phyloP scores from a whole-genome alignment of 2,797 vertebrate genomes.

The Propithecus perrieri region DNA sequence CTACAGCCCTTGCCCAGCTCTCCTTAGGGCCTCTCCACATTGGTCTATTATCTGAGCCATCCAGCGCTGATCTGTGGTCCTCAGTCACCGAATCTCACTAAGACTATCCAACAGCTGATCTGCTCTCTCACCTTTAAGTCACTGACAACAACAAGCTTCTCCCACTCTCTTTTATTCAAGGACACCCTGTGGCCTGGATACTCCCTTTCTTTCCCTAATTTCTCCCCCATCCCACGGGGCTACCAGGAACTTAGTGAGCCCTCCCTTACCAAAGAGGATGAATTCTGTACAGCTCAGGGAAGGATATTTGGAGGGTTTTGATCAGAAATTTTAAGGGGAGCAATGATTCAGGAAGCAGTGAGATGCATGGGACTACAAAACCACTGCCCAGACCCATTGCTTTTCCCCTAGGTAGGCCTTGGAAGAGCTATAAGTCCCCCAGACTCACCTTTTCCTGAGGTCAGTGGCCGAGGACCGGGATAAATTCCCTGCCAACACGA shows the following conservation, averaged over 20 bases:
- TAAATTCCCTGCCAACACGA: constrained; percentile 68
- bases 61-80: background rate
- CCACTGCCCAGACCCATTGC: background rate
- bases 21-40: background rate
- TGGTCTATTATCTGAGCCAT: background rate
- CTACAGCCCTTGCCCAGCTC: background rate
- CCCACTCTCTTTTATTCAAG: background rate
- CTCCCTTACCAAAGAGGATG: background rate
- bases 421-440: background rate
- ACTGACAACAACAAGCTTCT: background rate
- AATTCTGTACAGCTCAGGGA: background rate
- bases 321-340: background rate
- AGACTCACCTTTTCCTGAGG: constrained; percentile 70
- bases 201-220: background rate
- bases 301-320: background rate
- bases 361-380: background rate
- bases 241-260: background rate
- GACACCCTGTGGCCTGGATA: background rate
- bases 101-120: background rate
- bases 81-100: background rate
- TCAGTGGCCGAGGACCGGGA: constrained; percentile 4
- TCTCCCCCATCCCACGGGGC: background rate
- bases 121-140: background rate
- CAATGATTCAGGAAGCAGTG: background rate
- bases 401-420: background rate